Evolutionary conservation across 2,797 vertebrate species (phyloP).

Genomic region (Glyptemys insculpta): DNA sequence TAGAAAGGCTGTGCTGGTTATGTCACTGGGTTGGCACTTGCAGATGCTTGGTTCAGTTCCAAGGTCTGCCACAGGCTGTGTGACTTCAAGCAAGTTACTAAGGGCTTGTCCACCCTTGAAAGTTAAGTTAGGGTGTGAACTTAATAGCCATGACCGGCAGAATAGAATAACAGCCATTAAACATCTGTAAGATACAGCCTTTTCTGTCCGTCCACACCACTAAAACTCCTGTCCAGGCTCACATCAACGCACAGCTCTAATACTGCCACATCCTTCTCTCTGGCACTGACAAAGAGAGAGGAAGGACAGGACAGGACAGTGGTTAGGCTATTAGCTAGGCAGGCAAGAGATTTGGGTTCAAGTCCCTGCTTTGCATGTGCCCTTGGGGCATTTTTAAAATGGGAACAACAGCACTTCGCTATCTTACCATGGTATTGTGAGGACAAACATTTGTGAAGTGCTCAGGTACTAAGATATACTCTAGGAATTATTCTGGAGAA

Average conservation of each 20-base stretch:
- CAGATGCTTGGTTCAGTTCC: not conserved
- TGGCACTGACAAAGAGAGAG: not conserved
- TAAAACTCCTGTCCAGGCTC: not conserved
- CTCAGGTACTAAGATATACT: not conserved
- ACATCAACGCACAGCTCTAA: not conserved
- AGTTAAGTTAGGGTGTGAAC: not conserved
- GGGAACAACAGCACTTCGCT: not conserved
- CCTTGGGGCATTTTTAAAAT: not conserved
- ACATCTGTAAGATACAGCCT: not conserved
- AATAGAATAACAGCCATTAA: not conserved
- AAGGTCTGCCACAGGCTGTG: not conserved
- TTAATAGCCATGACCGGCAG: not conserved
- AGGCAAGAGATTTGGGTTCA: not conserved
- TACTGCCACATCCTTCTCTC: not conserved
- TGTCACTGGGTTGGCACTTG: not conserved
- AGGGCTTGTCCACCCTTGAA: not conserved
- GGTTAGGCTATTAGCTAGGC: not conserved
- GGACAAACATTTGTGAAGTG: not conserved
- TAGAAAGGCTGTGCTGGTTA: not conserved
- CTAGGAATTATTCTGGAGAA: not conserved
- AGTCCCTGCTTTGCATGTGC: not conserved
- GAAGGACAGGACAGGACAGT: not conserved
- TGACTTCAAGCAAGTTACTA: fast-evolving
- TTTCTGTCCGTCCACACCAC: not conserved
- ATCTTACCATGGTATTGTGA: not conserved